phyloP scores from a whole-genome alignment of 1,140 invertebrate genomes.

The Bombus turneri region DNA sequence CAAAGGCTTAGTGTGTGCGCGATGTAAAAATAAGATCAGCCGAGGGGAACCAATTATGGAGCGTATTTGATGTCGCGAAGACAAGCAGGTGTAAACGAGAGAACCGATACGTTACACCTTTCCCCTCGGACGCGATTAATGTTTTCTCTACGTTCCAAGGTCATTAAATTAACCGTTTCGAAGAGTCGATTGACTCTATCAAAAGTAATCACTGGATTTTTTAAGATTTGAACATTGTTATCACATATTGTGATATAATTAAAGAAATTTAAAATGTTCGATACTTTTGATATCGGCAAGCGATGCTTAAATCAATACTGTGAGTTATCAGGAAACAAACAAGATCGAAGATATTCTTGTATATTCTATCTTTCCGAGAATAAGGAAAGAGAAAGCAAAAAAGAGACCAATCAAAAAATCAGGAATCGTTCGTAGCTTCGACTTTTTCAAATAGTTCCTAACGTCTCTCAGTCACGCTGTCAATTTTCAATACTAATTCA shows the following conservation, averaged over 20 bases:
- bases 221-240: no score
- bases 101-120: constrained; percentile 24
- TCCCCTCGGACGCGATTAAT: constrained; percentile 35
- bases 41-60: constrained; percentile 45
- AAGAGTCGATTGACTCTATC: no score
- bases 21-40: constrained; percentile 51
- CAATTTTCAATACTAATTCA: constrained; percentile 41
- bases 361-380: not conserved
- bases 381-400: not conserved
- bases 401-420: not conserved
- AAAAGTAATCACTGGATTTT: no score
- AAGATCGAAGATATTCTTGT: no score
- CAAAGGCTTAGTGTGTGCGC: constrained; percentile 38
- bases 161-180: not conserved
- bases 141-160: not conserved
- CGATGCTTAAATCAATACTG: not conserved
- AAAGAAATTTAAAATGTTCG: not conserved
- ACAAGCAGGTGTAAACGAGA: constrained; percentile 53
- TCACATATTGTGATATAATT: no score
- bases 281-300: not conserved
- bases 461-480: constrained; percentile 12
- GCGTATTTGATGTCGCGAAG: constrained; percentile 18
- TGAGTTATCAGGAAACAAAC: constrained; percentile 26
- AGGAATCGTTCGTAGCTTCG: not conserved
- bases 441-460: constrained; percentile 36